A percentile compares a stretch with the other conserved stretches of the same genome.
phyloP scores from a whole-genome alignment of 2,797 vertebrate species.

The Champsocephalus esox region DNA sequence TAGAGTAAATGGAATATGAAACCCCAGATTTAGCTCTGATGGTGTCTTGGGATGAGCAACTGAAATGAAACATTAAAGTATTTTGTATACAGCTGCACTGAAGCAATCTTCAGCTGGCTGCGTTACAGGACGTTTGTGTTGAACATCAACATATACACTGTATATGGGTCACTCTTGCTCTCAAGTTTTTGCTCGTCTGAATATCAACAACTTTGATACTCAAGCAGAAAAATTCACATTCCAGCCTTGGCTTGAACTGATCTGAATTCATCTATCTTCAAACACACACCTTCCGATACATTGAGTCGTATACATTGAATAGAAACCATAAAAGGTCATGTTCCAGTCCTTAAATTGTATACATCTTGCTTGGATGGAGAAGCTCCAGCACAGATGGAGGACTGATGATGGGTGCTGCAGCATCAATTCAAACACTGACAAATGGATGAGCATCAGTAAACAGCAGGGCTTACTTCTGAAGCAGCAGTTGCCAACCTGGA shows the following conservation, averaged over 20 bases:
- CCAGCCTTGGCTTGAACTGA: background rate
- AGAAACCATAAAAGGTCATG: background rate
- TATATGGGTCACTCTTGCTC: background rate
- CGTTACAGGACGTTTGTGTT: conserved; percentile 20
- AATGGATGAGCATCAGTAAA: background rate
- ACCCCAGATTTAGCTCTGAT: conserved; percentile 58
- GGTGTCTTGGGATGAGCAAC: conserved; percentile 52
- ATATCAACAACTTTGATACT: conserved; percentile 1
- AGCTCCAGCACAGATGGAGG: background rate
- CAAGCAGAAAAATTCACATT: background rate
- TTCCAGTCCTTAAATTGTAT: background rate
- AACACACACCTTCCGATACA: conserved; percentile 8
- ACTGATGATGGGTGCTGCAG: background rate
- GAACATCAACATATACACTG: conserved; percentile 1
- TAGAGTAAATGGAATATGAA: conserved; percentile 74
- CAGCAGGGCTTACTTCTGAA: background rate
- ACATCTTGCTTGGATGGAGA: background rate
- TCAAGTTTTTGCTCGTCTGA: background rate
- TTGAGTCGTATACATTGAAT: background rate
- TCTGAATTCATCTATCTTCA: background rate
- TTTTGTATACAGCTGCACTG: conserved; percentile 40
- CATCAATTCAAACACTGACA: conserved; percentile 11
- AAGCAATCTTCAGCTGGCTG: conserved; percentile 22
- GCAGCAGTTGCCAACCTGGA: background rate
- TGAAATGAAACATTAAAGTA: conserved; percentile 65